These are phyloP conservation scores for Aurelia aurita DNA, from an alignment of 30 jellyfish, hydroid and myxozoan genomes.

Conservation along the genomic window DNA sequence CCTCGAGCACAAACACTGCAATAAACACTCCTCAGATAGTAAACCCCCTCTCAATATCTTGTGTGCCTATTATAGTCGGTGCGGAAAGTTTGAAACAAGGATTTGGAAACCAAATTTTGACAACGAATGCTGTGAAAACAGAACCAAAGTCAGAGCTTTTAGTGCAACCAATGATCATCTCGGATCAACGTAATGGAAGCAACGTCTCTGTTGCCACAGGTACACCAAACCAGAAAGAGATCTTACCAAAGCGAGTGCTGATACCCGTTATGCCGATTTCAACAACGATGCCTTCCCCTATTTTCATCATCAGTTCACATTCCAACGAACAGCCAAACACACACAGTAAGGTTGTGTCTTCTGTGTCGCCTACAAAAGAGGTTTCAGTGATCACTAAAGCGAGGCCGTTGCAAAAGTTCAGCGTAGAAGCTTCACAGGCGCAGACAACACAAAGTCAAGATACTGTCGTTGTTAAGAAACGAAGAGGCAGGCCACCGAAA, in stretches of 20 bases:
- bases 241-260: background rate
- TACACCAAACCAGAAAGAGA: background rate
- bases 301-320: background rate
- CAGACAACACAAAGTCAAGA: background rate
- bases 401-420: background rate
- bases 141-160: background rate
- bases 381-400: conserved; percentile 30
- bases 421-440: background rate
- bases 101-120: background rate
- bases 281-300: background rate
- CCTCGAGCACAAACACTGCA: background rate
- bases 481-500: conserved; percentile 75
- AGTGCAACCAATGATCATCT: background rate
- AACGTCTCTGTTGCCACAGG: background rate
- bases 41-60: no score
- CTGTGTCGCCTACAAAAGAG: background rate
- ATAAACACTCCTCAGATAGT: background rate
- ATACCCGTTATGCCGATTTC: conserved; percentile 1
- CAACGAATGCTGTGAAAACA: background rate
- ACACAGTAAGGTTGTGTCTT: background rate
- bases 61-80: background rate
- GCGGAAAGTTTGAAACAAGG: conserved; percentile 4
- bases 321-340: background rate
- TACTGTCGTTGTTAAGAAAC: background rate
- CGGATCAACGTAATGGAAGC: background rate